Conservation (phyloP, 2,113 vertebrate genomes). For the Pyrgilauda ruficollis region DNA sequence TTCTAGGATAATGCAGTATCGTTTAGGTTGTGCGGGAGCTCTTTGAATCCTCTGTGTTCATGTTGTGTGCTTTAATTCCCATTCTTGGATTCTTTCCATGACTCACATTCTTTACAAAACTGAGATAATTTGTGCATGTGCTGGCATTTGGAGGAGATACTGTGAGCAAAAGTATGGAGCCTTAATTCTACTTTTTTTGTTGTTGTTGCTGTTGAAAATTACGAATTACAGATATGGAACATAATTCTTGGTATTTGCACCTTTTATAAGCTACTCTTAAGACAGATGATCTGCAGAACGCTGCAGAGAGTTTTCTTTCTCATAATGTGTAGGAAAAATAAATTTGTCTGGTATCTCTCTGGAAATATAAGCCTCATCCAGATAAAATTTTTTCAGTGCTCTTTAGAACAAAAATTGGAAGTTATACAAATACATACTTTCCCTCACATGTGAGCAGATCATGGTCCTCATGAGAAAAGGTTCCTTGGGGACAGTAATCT, state of each 20-base stretch:
- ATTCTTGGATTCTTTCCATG: not conserved
- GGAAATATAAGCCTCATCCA: not conserved
- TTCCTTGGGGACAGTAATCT: not conserved
- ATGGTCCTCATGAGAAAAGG: not conserved
- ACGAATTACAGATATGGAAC: not conserved
- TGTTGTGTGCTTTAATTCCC: not conserved
- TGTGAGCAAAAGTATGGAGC: not conserved
- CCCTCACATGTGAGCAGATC: not conserved
- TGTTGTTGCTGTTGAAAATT: not conserved
- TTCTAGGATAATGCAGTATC: not conserved
- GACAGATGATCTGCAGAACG: not conserved
- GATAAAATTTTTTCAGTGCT: not conserved
- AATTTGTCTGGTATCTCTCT: not conserved
- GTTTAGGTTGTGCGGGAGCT: fast-evolving
- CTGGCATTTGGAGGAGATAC: not conserved
- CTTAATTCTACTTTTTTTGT: not conserved
- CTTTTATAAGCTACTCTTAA: not conserved
- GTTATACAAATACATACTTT: not conserved
- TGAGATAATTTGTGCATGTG: not conserved
- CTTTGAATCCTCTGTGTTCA: not conserved
- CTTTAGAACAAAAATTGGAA: not conserved
- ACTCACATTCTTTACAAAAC: not conserved
- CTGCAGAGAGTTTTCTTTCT: not conserved
- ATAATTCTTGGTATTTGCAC: not conserved
- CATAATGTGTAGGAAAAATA: not conserved